Evolutionary conservation across 2,888 invertebrate species (phyloP), one percentile per base, ranked within the genome.

Genomic region (Atrina japonica): DNA sequence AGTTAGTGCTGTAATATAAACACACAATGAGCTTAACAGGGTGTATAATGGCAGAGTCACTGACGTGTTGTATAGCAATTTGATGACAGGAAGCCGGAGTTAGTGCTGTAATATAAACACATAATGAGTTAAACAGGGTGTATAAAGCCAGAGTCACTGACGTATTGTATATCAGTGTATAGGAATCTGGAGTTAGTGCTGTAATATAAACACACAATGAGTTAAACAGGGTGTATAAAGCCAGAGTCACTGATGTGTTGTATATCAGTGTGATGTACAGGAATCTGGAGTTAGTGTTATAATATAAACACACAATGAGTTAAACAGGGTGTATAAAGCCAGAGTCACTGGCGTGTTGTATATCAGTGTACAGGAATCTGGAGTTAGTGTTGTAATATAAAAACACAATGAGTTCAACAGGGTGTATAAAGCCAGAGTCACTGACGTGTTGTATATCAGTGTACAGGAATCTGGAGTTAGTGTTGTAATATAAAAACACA

Each of bases 251-350:
- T 66, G 98, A 98, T 90, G 99, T 95, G 92, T 99, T 99, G 93
- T 99, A 99, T 89, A 99, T 96, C 84, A 98, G 95, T 41, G 98
- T 99, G 84, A 98, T 97, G 93, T 99, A 99, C 86, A 99, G 93
- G 92, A 99, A 99, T 63, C 99, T 99, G 89, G 97, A 95, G 91
- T 96, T 93, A 3, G 96, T 95, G 85, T 96, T 95, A 89, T 45
- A 86, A 83, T 29, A n/a, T 16, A 30, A 18, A 0, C 21, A n/a
- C 16, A 18, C 14, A 3, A 50, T 9, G 14, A 21, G n/a, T n/a
- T n/a, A 92, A 99, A 97, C 80, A 99, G 93, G 68, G 98, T 98
- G 91, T 99, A 99, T 40, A 99, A 94, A 27, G 99, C 99, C 90
- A 99, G n/a, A n/a, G n/a, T n/a, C n/a, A n/a, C n/a, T n/a, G n/a